These are phyloP conservation scores for Microdon myrmicae DNA, from an alignment of 2,888 invertebrate species.

Conservation along the genomic window DNA sequence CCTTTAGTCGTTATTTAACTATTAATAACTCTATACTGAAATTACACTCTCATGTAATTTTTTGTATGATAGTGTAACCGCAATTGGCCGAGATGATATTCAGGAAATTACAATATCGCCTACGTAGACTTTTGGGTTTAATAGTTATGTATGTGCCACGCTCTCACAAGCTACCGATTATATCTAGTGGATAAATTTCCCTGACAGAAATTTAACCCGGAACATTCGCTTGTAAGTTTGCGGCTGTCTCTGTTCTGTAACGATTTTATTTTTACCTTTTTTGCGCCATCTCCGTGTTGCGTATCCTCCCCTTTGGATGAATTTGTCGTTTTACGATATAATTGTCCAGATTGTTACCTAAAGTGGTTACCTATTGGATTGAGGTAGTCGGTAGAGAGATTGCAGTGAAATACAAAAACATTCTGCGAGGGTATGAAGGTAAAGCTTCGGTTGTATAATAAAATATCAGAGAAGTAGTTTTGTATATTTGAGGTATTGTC, in stretches of 20 bases:
- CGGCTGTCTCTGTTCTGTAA: background rate
- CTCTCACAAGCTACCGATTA: no score
- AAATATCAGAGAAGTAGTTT: no score
- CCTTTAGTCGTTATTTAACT: conserved; percentile 6
- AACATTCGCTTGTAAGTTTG: background rate
- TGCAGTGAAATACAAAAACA: no score
- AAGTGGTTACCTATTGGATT: no score
- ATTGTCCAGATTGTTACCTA: background rate
- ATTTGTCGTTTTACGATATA: background rate
- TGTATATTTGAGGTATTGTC: no score
- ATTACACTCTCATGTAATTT: background rate
- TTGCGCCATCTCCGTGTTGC: background rate
- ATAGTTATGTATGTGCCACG: no score
- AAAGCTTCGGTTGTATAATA: no score
- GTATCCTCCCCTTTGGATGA: no score
- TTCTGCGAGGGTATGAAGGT: no score
- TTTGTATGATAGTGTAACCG: no score
- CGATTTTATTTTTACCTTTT: background rate
- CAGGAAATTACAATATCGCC: background rate
- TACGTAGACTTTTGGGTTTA: no score
- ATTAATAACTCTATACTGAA: conserved; percentile 2
- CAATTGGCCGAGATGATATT: background rate
- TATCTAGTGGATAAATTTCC: background rate
- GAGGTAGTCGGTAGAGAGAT: no score
- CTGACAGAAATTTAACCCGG: background rate